Percentiles rank a stretch among this genome's conserved stretches.
phyloP scores from a whole-genome alignment of 2,888 invertebrate species.

The Selenia dentaria region DNA sequence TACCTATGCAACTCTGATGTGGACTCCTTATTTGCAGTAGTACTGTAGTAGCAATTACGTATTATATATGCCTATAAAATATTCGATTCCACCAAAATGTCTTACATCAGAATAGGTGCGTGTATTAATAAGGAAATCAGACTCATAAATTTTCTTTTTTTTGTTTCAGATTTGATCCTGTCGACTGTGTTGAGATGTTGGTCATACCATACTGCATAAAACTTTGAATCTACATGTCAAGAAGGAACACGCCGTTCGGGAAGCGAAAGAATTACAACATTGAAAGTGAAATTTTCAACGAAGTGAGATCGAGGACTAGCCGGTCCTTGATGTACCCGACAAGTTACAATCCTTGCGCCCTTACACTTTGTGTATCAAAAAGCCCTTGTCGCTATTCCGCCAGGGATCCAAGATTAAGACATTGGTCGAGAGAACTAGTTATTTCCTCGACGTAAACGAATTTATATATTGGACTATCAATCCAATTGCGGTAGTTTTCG shows the following conservation, averaged over 20 bases:
- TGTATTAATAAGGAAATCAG: no score
- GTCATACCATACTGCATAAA: conserved; percentile 52
- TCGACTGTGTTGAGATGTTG: conserved; percentile 67
- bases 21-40: no score
- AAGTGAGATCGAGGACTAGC: conserved; percentile 80
- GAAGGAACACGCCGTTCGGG: conserved; percentile 54
- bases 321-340: conserved; percentile 83
- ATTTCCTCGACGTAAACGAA: conserved; percentile 68
- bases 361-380: conserved; percentile 75
- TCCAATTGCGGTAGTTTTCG: conserved; percentile 61
- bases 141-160: no score
- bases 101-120: no score
- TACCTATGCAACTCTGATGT: no score
- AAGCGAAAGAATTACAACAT: conserved; percentile 58
- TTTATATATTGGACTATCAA: conserved; percentile 53
- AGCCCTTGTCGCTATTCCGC: conserved; percentile 80
- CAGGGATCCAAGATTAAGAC: conserved; percentile 86
- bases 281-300: conserved; percentile 75
- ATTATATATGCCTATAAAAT: no score
- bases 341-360: conserved; percentile 78
- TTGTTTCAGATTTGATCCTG: conserved; percentile 70
- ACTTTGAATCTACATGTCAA: conserved; percentile 80
- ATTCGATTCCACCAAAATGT: no score
- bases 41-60: no score
- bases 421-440: conserved; percentile 76